phyloP scores from a whole-genome alignment of 2,113 vertebrate genomes.

The Leptobrachium leishanense region DNA sequence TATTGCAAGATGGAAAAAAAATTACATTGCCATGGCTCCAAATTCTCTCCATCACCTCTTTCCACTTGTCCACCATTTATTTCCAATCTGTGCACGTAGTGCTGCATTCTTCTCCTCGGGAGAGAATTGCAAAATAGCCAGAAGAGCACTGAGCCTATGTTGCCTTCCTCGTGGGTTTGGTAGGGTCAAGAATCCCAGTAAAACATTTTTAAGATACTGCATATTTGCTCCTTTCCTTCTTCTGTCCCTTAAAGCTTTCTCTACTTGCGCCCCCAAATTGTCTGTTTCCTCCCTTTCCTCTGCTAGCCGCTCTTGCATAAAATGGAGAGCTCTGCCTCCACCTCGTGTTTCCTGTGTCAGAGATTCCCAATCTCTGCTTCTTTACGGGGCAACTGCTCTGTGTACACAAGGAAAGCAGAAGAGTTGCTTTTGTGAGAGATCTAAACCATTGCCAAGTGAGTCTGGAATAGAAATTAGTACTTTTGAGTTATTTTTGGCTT shows the following conservation, averaged over 20 bases:
- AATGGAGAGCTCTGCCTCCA: conserved; percentile 75
- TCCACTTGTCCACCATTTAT: conserved; percentile 81
- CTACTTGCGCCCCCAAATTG: conserved; percentile 64
- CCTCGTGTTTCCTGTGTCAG: conserved; percentile 76
- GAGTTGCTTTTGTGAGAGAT: conserved; percentile 61
- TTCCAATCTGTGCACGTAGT: conserved; percentile 64
- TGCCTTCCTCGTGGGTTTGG: conserved; percentile 78
- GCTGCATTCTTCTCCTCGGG: conserved; percentile 81
- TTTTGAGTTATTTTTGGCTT: conserved; percentile 39
- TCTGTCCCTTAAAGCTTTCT: conserved; percentile 77
- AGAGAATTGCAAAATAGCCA: conserved; percentile 92
- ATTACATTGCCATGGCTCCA: background rate
- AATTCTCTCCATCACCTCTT: conserved; percentile 67
- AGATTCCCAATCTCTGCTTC: conserved; percentile 77
- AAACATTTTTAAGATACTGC: conserved; percentile 95
- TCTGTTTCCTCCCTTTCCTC: conserved; percentile 69
- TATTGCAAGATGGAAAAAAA: background rate
- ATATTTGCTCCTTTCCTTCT: conserved; percentile 89
- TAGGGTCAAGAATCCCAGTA: conserved; percentile 86
- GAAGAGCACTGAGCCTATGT: conserved; percentile 89
- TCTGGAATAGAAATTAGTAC: conserved; percentile 27
- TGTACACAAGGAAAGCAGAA: conserved; percentile 86
- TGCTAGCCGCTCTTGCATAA: conserved; percentile 60
- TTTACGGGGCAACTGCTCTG: conserved; percentile 87
- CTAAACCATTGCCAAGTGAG: conserved; percentile 69